Evolutionary conservation across 64 coral and sea anemone genomes (phyloP), one percentile per base, ranked within the genome.

Genomic region (Hydrozoanthus tunicans): DNA sequence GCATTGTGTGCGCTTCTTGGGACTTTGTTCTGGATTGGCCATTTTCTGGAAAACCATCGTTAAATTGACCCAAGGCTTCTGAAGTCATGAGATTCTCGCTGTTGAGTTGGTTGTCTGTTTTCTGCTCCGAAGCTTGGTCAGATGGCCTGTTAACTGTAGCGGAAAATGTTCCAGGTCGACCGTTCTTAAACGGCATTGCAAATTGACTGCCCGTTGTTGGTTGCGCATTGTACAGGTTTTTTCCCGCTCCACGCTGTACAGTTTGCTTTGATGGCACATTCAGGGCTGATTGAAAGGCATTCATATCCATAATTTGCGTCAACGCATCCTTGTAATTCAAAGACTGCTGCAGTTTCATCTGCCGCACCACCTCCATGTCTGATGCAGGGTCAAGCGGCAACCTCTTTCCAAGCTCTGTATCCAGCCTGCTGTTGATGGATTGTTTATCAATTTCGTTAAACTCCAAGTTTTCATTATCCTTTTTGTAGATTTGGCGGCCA

Each of bases 291-390:
- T 81, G 58, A 24, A 81, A 51, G 9, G 6, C 26, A 27, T 51
- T 11, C 10, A 62, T 81, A 57, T 51, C 27, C 9, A 6, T 23
- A 7, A 60, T 88, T 88, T 88, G 67, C n/a, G 73, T 88, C 6
- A 88, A 43, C 6, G 84, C 55, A 6, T 88, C 73, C 52, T 88
- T 32, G 20, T 74, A 61, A 25, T 51, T 12, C 69, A 88, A 32
- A 17, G 25, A n/a, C 66, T 88, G 84, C 61, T 88, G 84, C 14
- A 88, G 83, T 57, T 64, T n/a, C 6, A 88, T 52, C 74, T 88
- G 68, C 14, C 32, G 73, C 4, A n/a, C 23, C 56, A 88, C 84
- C 59, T 88, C 84, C 25, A 24, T 59, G 7, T 56, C 69, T 57
- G 84, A 59, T 0, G 69, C 56, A 14, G 66, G 56, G 9, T 88